Evolutionary conservation across 2,113 vertebrate genomes (phyloP), one percentile per base, ranked within the genome.

Genomic region (Dicentrarchus labrax): DNA sequence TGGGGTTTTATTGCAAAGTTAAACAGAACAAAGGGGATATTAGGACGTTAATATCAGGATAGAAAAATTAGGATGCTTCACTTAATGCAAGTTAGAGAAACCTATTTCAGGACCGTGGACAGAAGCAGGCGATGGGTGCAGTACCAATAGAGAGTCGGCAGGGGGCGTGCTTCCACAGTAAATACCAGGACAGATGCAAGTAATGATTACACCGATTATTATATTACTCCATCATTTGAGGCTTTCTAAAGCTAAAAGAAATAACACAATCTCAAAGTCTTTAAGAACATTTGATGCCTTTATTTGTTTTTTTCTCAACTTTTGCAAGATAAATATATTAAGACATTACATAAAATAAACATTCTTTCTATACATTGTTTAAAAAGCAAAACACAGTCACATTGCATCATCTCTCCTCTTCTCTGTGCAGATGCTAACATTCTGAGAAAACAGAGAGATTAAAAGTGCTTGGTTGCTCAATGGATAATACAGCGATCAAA

Each of bases 21-120:
- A 24, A 16, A 38, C 9, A 3, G 4, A 39, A 39, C 1, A 8
- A 0, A 22, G 8, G 24, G 8, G 24, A 19, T 22, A 43, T 36
- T 54, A 11, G 45, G 0, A 64, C 56, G 16, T 30, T 8, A 3
- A 1, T 43, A 22, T 47, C 22, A 5, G 47, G 39, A 8, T 16
- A 36, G 39, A 56, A 15, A 64, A 39, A 8, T 38, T 0, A 16
- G 19, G 24, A 19, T 45, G 24, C 2, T 21, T 68, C 5, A 59
- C 10, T 30, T 11, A 1, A 19, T 51, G 7, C 1, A 47, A 39
- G 51, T 0, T 56, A 6, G 17, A 57, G 39, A 4, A 38, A 10
- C 0, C 10, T 8, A 7, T 77, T 88, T 83, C 81, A 93, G 84
- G 22, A 91, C 86, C 80, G 48, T 71, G 83, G 89, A 89, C 64